Conservation (phyloP, 2,888 invertebrate species). For the Escarpia spicata region DNA sequence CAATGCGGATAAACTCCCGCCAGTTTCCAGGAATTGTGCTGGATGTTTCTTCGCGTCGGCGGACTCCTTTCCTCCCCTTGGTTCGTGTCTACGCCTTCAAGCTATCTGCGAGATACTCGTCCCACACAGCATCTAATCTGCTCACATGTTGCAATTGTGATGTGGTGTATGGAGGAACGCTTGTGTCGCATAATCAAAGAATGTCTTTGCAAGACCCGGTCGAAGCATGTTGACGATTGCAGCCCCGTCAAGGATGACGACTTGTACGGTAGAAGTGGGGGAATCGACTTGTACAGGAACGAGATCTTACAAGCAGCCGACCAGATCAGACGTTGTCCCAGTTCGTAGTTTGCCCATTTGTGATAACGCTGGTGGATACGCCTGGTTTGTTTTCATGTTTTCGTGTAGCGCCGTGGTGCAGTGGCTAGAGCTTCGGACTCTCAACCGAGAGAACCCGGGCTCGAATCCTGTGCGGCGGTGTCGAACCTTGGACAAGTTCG, state of each 20-base stretch:
- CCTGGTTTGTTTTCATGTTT: no score
- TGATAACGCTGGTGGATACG: no score
- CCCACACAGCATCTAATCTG: constrained; percentile 42
- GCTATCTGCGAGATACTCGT: constrained; percentile 37
- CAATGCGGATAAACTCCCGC: constrained; percentile 32
- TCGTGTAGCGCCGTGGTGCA: no score
- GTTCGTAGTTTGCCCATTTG: no score
- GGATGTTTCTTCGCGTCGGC: constrained; percentile 25
- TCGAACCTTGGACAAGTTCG: no score
- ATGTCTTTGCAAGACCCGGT: background rate
- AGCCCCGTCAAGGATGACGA: background rate
- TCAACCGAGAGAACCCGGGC: no score
- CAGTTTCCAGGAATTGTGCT: constrained; percentile 38
- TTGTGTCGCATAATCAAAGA: background rate
- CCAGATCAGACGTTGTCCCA: background rate
- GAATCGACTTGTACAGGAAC: background rate
- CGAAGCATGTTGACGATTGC: background rate
- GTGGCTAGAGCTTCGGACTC: no score
- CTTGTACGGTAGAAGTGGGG: background rate
- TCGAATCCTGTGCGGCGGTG: no score
- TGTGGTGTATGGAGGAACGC: constrained; percentile 18
- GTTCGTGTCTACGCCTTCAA: constrained; percentile 39
- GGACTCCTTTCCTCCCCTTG: constrained; percentile 40
- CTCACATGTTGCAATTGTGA: constrained; percentile 31
- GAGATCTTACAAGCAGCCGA: background rate